phyloP scores from a whole-genome alignment of 2,888 invertebrate genomes.

The Drosophila parthenogenetica region DNA sequence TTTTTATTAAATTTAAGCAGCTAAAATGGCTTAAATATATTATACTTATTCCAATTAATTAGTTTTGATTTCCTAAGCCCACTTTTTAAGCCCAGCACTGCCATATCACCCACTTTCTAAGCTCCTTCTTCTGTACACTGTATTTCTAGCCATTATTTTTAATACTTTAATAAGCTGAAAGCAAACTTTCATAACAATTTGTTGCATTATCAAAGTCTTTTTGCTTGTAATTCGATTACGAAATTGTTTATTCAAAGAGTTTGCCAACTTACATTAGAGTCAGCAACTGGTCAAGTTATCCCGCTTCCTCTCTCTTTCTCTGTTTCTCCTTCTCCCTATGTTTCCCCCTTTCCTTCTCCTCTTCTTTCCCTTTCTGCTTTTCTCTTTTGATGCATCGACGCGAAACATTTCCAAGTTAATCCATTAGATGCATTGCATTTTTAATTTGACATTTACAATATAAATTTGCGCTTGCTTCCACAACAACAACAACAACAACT shows the following conservation, averaged over 20 bases:
- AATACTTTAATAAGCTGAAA: slow-evolving; percentile 6
- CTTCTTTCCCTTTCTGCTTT: no score
- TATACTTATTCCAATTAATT: no score
- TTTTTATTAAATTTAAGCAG: no score
- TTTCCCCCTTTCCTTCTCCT: no score
- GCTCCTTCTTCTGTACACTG: no score
- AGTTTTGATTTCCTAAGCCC: neutral
- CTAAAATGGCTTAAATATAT: no score
- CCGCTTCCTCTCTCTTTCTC: neutral
- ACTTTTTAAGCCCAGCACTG: no score
- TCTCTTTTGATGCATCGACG: slow-evolving; percentile 69
- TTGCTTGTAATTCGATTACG: slow-evolving; percentile 52
- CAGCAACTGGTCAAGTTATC: slow-evolving; percentile 11
- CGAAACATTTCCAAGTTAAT: slow-evolving; percentile 67
- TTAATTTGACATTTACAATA: slow-evolving; percentile 77
- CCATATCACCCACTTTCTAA: no score
- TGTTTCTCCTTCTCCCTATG: no score
- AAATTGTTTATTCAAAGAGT: slow-evolving; percentile 58
- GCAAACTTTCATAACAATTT: slow-evolving; percentile 11
- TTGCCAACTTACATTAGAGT: slow-evolving; percentile 37
- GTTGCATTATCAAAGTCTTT: slow-evolving; percentile 24
- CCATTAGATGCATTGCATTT: slow-evolving; percentile 78
- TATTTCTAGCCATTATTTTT: neutral
- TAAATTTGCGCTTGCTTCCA: slow-evolving; percentile 54
- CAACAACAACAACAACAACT: slow-evolving; percentile 16